Base-by-base conservation (phyloP, 1,140 invertebrate genomes). In the Pogonognathellus flavescens region DNA sequence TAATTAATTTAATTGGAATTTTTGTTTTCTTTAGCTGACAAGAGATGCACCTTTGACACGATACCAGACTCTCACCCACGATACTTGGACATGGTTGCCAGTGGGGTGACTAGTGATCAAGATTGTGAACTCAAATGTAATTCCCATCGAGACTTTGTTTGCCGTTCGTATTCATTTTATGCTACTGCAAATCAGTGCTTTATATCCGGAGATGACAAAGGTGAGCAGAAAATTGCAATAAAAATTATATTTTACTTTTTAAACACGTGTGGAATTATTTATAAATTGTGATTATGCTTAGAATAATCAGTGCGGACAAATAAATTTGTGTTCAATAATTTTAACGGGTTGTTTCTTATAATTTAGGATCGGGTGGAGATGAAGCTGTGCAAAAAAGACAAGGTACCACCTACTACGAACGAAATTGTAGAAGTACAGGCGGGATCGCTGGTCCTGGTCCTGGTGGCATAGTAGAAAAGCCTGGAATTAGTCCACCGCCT, bases 131-230 rank as follows among this genome's bases (percentile, higher is more conserved):
- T 89, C 10, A 86, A 89, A 8, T 92, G 92, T 84, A 90, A 90
- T 62, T 89, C 88, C 41, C 90, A 91, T 84, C 83, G 87, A 13
- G 88, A 90, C 25, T 92, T 92, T 89, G 89, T 90, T 66, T 92
- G 92, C 87, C 89, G 91, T 6, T 91, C 91, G 1, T 91, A 90
- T 82, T 90, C 91, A 11, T 92, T 90, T 88, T 92, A 92, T 83
- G 89, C 90, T 2, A 90, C 91, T 25, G 92, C 90, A 16, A 89
- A 89, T 31, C 91, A 92, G 87, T 92, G 92, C 85, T 92, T 92
- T 86, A 88, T 92, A 49, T 90, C 90, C 60, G 90, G 89, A 18
- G 90, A 91, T 87, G 90, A 91, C 59, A 88, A 83, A 89, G 87
- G 89, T 90, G 87, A 62, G 82, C 18, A 50, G 53, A 82, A 20